Evolutionary conservation across 1,140 invertebrate species (phyloP).

Genomic region (Drosophila mauritiana): DNA sequence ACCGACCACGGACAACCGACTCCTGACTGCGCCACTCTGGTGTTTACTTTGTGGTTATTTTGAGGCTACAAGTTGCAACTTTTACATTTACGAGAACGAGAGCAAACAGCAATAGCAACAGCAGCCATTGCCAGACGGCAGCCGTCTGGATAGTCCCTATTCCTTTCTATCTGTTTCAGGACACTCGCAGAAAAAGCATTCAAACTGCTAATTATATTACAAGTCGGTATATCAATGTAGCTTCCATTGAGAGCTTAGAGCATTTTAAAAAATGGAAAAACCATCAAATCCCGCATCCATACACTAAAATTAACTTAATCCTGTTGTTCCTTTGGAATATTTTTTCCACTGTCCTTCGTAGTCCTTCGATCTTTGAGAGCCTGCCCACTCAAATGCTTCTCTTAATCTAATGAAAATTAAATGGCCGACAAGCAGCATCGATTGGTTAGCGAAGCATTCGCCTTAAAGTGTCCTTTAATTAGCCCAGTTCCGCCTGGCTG

Average conservation of each 20-base stretch:
- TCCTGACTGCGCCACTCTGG: conserved; percentile 60
- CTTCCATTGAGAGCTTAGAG: neutral
- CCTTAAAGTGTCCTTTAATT: conserved; percentile 68
- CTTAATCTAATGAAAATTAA: conserved; percentile 78
- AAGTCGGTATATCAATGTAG: neutral
- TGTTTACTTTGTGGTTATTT: conserved; percentile 83
- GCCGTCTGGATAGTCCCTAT: conserved; percentile 20
- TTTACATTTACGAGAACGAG: conserved; percentile 66
- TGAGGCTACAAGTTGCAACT: conserved; percentile 81
- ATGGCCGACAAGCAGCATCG: conserved; percentile 44
- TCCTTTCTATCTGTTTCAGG: neutral
- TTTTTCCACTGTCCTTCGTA: neutral
- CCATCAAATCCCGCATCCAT: too few species aligned
- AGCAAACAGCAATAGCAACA: conserved; percentile 46
- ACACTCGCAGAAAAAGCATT: conserved; percentile 8
- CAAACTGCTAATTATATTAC: neutral
- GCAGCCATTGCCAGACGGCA: conserved; percentile 25
- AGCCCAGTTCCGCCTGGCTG: conserved; percentile 42
- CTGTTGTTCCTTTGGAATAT: too few species aligned
- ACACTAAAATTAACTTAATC: too few species aligned
- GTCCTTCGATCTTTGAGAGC: neutral
- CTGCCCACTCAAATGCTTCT: conserved; percentile 43
- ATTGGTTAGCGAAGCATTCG: conserved; percentile 13
- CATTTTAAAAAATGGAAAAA: too few species aligned
- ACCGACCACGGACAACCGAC: conserved; percentile 3